Evolutionary conservation across 1,140 invertebrate genomes (phyloP).

Genomic region (Pogonomyrmex barbatus): DNA sequence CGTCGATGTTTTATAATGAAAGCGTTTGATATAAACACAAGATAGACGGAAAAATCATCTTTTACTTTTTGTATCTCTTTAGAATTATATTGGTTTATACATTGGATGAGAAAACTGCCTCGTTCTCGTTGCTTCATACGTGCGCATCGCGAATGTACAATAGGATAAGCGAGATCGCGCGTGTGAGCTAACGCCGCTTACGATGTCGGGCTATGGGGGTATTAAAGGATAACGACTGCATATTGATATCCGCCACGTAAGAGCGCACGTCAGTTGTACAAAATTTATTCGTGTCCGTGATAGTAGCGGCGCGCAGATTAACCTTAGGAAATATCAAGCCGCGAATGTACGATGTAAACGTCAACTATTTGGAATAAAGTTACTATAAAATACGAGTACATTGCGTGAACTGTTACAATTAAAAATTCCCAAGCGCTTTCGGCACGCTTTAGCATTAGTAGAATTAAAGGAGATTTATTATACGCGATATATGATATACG

Average conservation of each 20-base stretch:
- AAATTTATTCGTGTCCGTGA: conserved; percentile 39
- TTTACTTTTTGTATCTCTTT: background rate
- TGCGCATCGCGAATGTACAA: conserved; percentile 8
- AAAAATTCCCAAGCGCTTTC: background rate
- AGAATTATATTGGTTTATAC: background rate
- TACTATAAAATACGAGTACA: background rate
- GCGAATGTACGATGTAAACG: conserved; percentile 11
- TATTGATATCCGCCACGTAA: conserved; percentile 50
- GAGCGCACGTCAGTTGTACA: conserved; percentile 27
- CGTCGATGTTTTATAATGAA: background rate
- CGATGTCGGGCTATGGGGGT: conserved; percentile 2
- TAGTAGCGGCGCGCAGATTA: conserved; percentile 9
- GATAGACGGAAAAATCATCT: background rate
- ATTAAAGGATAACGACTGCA: conserved; percentile 51
- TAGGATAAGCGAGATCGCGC: conserved; percentile 30
- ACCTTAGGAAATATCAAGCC: background rate
- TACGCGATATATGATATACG: background rate
- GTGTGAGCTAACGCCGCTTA: conserved; percentile 30
- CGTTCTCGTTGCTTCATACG: background rate
- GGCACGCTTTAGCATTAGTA: conserved; percentile 1
- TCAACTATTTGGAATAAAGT: background rate
- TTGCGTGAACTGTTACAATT: conserved; percentile 11
- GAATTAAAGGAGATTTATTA: conserved; percentile 5
- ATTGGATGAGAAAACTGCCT: conserved; percentile 15
- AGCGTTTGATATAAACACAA: background rate